phyloP scores from a whole-genome alignment of 2,797 vertebrate genomes.

The Rhinophrynus dorsalis region DNA sequence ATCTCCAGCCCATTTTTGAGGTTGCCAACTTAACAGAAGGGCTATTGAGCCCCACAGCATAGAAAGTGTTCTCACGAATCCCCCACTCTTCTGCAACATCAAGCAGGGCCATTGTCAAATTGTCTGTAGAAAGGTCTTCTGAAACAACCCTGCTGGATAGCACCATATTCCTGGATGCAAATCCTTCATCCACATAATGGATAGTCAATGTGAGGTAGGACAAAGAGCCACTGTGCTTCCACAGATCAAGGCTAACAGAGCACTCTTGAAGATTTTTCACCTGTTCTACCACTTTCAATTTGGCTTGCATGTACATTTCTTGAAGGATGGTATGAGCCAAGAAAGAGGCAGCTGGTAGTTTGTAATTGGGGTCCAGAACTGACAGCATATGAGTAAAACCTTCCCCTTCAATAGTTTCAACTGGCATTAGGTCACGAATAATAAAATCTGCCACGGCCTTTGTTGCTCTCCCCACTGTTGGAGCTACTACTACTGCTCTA shows the following conservation, averaged over 20 bases:
- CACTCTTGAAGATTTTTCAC: slow-evolving; percentile 57
- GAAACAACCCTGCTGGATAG: slow-evolving; percentile 52
- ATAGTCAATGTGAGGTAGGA: slow-evolving; percentile 67
- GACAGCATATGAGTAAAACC: slow-evolving; percentile 70
- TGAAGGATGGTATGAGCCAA: slow-evolving; percentile 61
- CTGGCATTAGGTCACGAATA: slow-evolving; percentile 61
- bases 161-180: slow-evolving; percentile 61
- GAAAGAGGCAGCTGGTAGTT: slow-evolving; percentile 55
- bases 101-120: slow-evolving; percentile 49
- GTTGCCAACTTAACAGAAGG: slow-evolving; percentile 14
- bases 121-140: slow-evolving; percentile 43
- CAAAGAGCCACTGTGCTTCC: slow-evolving; percentile 57
- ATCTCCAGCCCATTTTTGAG: slow-evolving; percentile 34
- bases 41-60: slow-evolving; percentile 22
- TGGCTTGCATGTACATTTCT: slow-evolving; percentile 61
- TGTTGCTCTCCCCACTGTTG: slow-evolving; percentile 49
- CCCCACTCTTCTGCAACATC: slow-evolving; percentile 68
- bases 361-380: slow-evolving; percentile 63
- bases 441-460: slow-evolving; percentile 65
- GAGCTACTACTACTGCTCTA: slow-evolving; percentile 3
- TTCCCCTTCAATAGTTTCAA: slow-evolving; percentile 60
- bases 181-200: slow-evolving; percentile 66
- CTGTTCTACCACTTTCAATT: slow-evolving; percentile 53
- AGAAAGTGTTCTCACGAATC: slow-evolving; percentile 57
- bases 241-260: slow-evolving; percentile 65